Percentiles rank a stretch among this genome's conserved stretches.
These are phyloP conservation scores for Ophioninae sp. DNA, from an alignment of 2,888 invertebrate species.

Conservation along the genomic window DNA sequence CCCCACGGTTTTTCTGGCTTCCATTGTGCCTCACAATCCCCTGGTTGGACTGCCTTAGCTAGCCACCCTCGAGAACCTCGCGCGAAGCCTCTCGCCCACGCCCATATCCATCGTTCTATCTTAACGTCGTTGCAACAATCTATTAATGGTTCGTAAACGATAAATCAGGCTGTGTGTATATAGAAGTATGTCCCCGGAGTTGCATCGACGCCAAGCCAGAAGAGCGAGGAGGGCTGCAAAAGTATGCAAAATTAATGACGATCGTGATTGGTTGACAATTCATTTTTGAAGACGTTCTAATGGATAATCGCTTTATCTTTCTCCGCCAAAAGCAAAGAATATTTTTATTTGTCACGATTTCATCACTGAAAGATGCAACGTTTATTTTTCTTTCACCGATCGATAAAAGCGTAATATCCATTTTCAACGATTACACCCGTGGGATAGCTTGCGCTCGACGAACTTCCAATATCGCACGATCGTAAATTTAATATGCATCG, in stretches of 20 bases:
- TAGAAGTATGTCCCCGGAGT: neutral
- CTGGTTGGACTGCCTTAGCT: constrained; percentile 56
- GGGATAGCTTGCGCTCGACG: neutral
- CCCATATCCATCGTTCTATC: constrained; percentile 75
- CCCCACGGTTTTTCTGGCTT: constrained; percentile 24
- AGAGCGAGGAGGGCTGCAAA: constrained; percentile 1
- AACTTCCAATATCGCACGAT: constrained; percentile 3
- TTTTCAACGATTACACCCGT: constrained; percentile 5
- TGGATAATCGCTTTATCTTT: neutral
- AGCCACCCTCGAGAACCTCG: constrained; percentile 26
- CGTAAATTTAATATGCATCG: neutral
- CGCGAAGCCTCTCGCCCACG: constrained; percentile 45
- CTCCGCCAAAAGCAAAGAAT: neutral
- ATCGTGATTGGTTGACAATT: neutral
- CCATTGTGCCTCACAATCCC: constrained; percentile 50
- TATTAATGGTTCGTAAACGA: constrained; percentile 77
- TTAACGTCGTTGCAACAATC: constrained; percentile 79
- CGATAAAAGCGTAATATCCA: neutral
- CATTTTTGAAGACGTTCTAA: neutral
- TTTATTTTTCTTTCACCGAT: neutral
- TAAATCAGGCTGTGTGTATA: constrained; percentile 70
- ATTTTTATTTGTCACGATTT: neutral
- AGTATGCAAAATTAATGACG: constrained; percentile 23
- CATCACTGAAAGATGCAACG: neutral
- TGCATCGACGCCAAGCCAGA: constrained; percentile 4